These are phyloP conservation scores for Hylomyscus alleni DNA, from an alignment of 2,797 vertebrate genomes.

Conservation along the genomic window DNA sequence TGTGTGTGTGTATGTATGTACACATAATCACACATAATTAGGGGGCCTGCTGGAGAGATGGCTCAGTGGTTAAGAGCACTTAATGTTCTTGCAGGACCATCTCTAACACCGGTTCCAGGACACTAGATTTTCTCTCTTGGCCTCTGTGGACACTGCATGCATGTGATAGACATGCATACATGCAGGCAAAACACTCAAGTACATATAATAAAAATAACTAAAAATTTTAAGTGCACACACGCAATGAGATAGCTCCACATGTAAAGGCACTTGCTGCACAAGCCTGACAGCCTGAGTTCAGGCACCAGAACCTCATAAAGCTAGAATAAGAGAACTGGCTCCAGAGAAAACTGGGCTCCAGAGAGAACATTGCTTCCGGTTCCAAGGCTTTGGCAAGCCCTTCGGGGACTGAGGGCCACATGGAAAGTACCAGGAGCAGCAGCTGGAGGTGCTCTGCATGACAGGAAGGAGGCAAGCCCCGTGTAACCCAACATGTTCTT, in stretches of 20 bases:
- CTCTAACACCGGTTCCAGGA: background rate
- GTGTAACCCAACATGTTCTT: no score
- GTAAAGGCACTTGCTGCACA: background rate
- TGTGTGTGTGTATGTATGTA: background rate
- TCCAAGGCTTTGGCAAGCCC: background rate
- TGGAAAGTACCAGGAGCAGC: no score
- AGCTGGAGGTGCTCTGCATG: background rate
- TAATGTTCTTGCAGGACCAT: background rate
- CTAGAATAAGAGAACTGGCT: background rate
- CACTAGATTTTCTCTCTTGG: background rate
- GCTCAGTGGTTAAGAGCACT: background rate
- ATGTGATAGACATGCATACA: background rate
- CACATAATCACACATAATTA: background rate
- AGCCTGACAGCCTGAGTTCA: background rate
- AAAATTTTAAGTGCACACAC: no score
- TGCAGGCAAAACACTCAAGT: background rate
- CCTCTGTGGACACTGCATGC: background rate
- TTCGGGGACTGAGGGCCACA: background rate
- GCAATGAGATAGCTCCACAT: background rate
- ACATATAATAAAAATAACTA: background rate
- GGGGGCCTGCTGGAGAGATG: background rate
- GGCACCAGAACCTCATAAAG: background rate
- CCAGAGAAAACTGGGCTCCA: background rate
- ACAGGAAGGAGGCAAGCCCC: background rate
- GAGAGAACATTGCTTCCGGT: background rate